Evolutionary conservation across 92 coral and sea anemone species (phyloP).

Genomic region (Bergia sp.): DNA sequence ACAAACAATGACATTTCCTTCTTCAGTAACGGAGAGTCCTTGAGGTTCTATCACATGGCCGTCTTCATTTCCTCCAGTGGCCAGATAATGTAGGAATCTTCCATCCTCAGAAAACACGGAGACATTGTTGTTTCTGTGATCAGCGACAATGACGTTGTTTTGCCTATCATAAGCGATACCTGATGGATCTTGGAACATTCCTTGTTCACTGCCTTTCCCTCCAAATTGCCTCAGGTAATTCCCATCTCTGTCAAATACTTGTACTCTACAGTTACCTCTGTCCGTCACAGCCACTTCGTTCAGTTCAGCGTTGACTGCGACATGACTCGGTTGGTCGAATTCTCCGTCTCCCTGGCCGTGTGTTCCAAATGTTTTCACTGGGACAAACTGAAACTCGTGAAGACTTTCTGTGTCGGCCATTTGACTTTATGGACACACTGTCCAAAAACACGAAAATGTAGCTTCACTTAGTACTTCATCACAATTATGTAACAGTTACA

Average conservation of each 20-base stretch:
- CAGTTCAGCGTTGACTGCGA: not conserved
- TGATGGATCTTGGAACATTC: not conserved
- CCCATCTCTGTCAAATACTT: not conserved
- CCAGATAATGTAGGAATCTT: not conserved
- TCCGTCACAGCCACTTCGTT: slow-evolving; percentile 1
- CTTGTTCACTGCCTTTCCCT: not conserved
- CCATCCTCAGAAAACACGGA: not conserved
- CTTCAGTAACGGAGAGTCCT: not conserved
- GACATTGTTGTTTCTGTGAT: not conserved
- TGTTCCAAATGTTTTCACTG: not conserved
- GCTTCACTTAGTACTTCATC: too few species aligned
- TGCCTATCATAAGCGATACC: not conserved
- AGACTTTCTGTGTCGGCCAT: too few species aligned
- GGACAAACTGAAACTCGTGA: not conserved
- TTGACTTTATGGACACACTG: too few species aligned
- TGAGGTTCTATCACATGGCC: not conserved
- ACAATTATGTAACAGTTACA: too few species aligned
- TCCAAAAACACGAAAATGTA: too few species aligned
- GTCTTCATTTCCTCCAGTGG: not conserved
- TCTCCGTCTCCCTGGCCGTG: not conserved
- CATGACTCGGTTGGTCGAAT: not conserved
- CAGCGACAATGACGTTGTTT: not conserved
- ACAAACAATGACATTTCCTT: not conserved
- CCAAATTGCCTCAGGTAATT: not conserved
- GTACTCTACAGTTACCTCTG: not conserved